These are phyloP conservation scores for Cordilura impudica DNA, from an alignment of 2,888 invertebrate genomes.

Conservation along the genomic window DNA sequence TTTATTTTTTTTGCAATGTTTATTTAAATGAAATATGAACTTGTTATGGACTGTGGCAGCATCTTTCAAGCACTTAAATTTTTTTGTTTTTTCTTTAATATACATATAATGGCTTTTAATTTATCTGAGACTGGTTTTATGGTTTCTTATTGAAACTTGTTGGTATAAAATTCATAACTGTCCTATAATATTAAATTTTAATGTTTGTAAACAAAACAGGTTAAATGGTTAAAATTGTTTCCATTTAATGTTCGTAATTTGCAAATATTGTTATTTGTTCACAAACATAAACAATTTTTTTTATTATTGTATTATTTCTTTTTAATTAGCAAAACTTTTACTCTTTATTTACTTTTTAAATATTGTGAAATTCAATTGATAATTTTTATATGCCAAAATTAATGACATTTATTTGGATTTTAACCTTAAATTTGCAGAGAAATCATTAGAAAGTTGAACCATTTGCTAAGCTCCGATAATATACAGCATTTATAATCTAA, in stretches of 20 bases:
- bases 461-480: too few relatives aligned
- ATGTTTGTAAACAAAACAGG: background rate
- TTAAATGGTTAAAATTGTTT: background rate
- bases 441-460: too few relatives aligned
- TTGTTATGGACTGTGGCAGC: too few relatives aligned
- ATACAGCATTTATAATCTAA: too few relatives aligned
- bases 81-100: background rate
- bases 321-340: too few relatives aligned
- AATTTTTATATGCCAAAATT: too few relatives aligned
- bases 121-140: background rate
- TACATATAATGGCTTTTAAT: background rate
- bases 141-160: background rate
- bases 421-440: too few relatives aligned
- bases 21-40: background rate
- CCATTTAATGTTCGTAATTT: too few relatives aligned
- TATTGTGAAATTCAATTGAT: too few relatives aligned
- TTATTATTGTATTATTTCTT: background rate
- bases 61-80: background rate
- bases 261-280: too few relatives aligned
- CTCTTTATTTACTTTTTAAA: too few relatives aligned
- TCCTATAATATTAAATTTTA: background rate
- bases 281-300: background rate
- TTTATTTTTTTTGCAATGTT: background rate
- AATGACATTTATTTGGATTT: too few relatives aligned
- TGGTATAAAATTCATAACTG: background rate